Percentiles rank a stretch among this genome's conserved stretches.
phyloP scores from a whole-genome alignment of 2,113 vertebrate genomes.

The Prionailurus bengalensis region DNA sequence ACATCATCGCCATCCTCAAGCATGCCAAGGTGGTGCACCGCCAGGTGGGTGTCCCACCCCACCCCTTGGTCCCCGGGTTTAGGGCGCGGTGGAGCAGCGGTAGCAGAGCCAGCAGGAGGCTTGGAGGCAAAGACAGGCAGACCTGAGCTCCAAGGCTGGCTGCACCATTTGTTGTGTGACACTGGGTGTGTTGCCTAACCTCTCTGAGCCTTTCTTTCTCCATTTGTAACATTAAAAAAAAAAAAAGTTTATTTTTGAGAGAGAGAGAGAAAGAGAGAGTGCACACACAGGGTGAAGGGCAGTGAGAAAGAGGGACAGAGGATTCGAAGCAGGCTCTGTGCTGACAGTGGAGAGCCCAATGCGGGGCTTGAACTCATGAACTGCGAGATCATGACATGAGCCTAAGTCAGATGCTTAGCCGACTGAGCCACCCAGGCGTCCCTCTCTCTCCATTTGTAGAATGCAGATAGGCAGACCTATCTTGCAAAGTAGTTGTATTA shows the following conservation, averaged over 20 bases:
- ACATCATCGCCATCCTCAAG: slow-evolving; percentile 97
- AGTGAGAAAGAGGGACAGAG: no score
- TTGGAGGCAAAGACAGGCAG: background rate
- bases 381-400: no score
- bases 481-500: background rate
- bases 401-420: no score
- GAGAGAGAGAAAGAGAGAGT: no score
- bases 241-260: no score
- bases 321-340: no score
- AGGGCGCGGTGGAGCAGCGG: accelerated
- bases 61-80: background rate
- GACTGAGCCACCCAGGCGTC: no score
- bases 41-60: slow-evolving; percentile 88
- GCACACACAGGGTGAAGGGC: no score
- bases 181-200: background rate
- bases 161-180: slow-evolving; percentile 18
- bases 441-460: background rate
- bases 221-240: background rate
- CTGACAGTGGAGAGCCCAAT: no score
- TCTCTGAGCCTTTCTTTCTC: slow-evolving; percentile 18
- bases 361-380: no score
- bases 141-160: background rate
- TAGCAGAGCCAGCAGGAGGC: background rate
- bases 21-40: slow-evolving; percentile 96
- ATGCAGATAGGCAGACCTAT: background rate